Conservation (phyloP, 2,113 vertebrate species). For the Epinephelus cyanopodus region DNA sequence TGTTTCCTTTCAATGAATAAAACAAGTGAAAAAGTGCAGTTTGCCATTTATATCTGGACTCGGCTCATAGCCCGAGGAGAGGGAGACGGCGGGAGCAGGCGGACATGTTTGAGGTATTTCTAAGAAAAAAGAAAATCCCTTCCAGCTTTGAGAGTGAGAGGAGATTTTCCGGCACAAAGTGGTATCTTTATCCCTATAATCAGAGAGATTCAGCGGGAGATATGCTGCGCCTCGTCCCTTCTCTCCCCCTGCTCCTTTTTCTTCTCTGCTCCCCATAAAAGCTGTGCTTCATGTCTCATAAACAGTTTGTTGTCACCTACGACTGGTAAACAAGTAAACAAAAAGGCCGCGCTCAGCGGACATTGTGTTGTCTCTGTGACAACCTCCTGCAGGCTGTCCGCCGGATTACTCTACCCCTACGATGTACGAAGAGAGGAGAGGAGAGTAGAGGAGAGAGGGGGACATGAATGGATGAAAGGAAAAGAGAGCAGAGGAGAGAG, state of each 20-base stretch:
- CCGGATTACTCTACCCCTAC: slow-evolving; percentile 4
- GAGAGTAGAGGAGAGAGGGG: not conserved
- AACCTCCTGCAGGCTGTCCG: slow-evolving; percentile 15
- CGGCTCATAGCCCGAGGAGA: slow-evolving; percentile 27
- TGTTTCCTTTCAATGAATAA: slow-evolving; percentile 32
- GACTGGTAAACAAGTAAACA: slow-evolving; percentile 46
- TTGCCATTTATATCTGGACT: slow-evolving; percentile 36
- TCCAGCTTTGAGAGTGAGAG: slow-evolving; percentile 41
- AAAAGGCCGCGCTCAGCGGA: not conserved
- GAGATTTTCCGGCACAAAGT: slow-evolving; percentile 67
- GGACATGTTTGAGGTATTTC: slow-evolving; percentile 50
- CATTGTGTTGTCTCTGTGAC: slow-evolving; percentile 6
- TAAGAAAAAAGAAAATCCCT: slow-evolving; percentile 54
- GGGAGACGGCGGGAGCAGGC: not conserved
- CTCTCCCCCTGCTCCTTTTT: not conserved
- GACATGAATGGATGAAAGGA: not conserved
- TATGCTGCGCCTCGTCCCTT: not conserved
- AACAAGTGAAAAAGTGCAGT: not conserved
- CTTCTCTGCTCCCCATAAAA: slow-evolving; percentile 20
- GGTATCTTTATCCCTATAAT: slow-evolving; percentile 60
- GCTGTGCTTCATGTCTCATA: slow-evolving; percentile 8
- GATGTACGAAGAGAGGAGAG: not conserved
- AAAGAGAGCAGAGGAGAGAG: not conserved
- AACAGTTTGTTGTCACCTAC: slow-evolving; percentile 38
- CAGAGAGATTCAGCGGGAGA: slow-evolving; percentile 57